Percentiles rank a stretch among this genome's conserved stretches.
phyloP scores from a whole-genome alignment of 2,113 vertebrate species.

The Tapirus terrestris region DNA sequence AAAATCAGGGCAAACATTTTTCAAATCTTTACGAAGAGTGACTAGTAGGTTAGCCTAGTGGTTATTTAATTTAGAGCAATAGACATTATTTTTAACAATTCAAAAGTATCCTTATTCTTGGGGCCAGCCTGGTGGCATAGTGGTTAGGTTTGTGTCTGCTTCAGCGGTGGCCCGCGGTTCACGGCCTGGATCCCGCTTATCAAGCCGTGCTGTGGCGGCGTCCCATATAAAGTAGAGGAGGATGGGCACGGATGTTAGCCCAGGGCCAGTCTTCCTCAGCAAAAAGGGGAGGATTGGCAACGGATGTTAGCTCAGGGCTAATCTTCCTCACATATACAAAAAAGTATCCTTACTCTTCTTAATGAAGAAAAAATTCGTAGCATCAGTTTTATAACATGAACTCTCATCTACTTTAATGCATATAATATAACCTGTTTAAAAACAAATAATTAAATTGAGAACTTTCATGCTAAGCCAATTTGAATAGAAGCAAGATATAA shows the following conservation, averaged over 20 bases:
- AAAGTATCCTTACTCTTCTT: background rate
- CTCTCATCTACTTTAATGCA: background rate
- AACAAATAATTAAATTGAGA: background rate
- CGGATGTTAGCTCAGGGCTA: too few species aligned
- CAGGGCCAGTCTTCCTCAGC: too few species aligned
- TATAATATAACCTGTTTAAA: background rate
- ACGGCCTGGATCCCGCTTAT: too few species aligned
- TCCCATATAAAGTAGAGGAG: too few species aligned
- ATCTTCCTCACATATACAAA: background rate
- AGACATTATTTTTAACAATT: background rate
- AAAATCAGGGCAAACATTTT: background rate
- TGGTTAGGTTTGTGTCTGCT: too few species aligned
- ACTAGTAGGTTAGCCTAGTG: background rate
- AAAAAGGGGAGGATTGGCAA: too few species aligned
- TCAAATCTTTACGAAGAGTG: background rate
- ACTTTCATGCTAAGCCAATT: background rate
- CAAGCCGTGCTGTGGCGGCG: too few species aligned
- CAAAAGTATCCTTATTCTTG: background rate
- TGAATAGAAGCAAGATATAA: background rate
- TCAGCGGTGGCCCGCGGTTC: too few species aligned
- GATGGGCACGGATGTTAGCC: too few species aligned
- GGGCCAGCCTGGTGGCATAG: too few species aligned
- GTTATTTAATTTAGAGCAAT: background rate
- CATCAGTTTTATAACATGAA: background rate
- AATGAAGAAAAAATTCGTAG: background rate